A percentile compares a stretch with the other conserved stretches of the same genome.
These are phyloP conservation scores for Dynastes maya DNA, from an alignment of 2,888 invertebrate species.

Conservation along the genomic window DNA sequence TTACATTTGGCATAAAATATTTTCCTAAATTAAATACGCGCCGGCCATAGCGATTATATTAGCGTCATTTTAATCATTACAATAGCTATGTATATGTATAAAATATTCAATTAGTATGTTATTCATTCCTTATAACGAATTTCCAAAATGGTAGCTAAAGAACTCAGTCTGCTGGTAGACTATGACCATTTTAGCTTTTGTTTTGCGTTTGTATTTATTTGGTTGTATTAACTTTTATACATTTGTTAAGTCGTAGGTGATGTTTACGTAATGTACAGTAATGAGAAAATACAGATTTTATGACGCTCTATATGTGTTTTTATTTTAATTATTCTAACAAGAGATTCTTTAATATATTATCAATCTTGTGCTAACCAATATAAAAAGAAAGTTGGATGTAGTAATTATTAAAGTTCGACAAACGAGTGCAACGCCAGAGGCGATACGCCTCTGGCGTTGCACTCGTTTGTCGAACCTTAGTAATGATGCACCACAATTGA, in stretches of 20 bases:
- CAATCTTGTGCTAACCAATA: too few species aligned
- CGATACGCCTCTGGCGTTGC: too few species aligned
- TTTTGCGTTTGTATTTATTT: constrained; percentile 21
- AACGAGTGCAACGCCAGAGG: too few species aligned
- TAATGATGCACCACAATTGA: too few species aligned
- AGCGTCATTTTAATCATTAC: too few species aligned
- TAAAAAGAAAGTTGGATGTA: too few species aligned
- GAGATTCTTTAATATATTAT: not conserved
- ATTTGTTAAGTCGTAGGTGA: constrained; percentile 21
- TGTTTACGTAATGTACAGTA: constrained; percentile 7
- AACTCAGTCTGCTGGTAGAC: constrained; percentile 25
- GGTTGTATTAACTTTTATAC: constrained; percentile 19
- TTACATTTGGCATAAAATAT: too few species aligned
- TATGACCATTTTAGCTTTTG: constrained; percentile 17
- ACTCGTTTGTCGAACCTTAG: too few species aligned
- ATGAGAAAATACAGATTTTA: constrained; percentile 34
- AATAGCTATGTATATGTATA: not conserved
- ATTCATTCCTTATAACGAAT: constrained; percentile 22
- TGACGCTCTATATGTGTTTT: not conserved
- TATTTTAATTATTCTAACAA: not conserved
- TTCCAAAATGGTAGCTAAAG: constrained; percentile 13
- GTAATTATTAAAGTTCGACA: too few species aligned
- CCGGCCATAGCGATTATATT: too few species aligned
- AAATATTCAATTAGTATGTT: constrained; percentile 8
- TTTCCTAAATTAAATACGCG: too few species aligned